A percentile compares a stretch with the other conserved stretches of the same genome.
These are phyloP conservation scores for Psephotus haematonotus DNA, from an alignment of 2,113 vertebrate species.

Conservation along the genomic window DNA sequence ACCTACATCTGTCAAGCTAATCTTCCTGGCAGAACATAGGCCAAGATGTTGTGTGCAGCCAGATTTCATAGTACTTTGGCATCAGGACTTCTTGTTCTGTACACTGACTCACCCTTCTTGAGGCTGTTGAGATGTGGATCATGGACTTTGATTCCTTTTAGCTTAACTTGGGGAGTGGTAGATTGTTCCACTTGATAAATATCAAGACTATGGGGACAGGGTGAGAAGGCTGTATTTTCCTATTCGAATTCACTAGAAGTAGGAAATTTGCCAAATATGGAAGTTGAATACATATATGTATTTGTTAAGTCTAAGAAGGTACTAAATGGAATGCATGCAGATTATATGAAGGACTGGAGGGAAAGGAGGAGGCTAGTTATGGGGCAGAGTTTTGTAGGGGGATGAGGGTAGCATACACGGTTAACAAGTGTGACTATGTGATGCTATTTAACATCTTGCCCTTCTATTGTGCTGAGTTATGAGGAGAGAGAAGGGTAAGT, in stretches of 20 bases:
- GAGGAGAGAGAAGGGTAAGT: not conserved
- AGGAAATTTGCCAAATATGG: not conserved
- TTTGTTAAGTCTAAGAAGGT: not conserved
- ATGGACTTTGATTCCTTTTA: not conserved
- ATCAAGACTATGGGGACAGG: not conserved
- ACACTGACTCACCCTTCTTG: not conserved
- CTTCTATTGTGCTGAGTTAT: not conserved
- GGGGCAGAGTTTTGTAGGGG: not conserved
- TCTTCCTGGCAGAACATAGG: not conserved
- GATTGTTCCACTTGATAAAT: not conserved
- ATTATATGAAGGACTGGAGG: not conserved
- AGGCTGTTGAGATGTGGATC: not conserved
- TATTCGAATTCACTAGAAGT: not conserved
- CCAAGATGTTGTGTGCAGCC: not conserved
- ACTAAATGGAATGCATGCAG: not conserved
- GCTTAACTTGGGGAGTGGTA: not conserved
- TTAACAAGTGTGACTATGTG: not conserved
- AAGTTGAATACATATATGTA: not conserved
- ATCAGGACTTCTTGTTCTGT: not conserved
- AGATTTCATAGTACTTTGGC: not conserved
- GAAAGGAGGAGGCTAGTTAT: not conserved
- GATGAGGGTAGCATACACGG: not conserved
- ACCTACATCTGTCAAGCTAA: conserved; percentile 8
- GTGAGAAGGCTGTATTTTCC: not conserved
- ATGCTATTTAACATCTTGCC: not conserved